Base-by-base conservation (phyloP, 2,797 vertebrate species). In the Arctocebus calabarensis region DNA sequence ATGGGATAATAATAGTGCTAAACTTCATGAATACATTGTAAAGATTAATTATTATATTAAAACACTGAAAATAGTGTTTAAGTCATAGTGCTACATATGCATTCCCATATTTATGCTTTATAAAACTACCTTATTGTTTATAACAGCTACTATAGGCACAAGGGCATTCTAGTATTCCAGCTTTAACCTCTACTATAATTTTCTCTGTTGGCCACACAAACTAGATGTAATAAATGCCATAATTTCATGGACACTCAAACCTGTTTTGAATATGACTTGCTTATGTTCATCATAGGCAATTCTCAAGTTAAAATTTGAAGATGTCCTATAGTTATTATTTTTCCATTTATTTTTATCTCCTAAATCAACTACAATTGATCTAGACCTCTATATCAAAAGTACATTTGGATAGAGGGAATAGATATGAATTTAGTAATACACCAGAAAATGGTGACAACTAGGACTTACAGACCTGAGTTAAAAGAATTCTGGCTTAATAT, bases 311-410 rank as follows among this genome's bases (percentile, higher is more conserved):
- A 86, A 88, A 95, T 62, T 86, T 90, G 74, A 92, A 71, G 13
- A 73, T 62, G 23, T n/a, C n/a, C 57, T 95, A 82, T 75, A 85
- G 12, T 66, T 92, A n/a, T 79, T 55, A 92, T 68, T 95, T 84
- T 55, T 78, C 23, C 64, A 84, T 70, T 92, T 95, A 64, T 71
- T 92, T 84, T 92, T 84, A 88, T 82, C 57, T 94, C 66, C 66
- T 5, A 73, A 95, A 95, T 68, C 29, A 48, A 66, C 22, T 64
- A 32, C 84, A 83, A 91, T 59, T 94, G 74, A 78, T 37, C 19
- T 68, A 94, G 61, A 78, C 77, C 32, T 64, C n/a, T 37, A 74
- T 7, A 94, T 8, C 40, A 70, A 89, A 88, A 89, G 22, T 59
- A 93, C 29, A 87, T 34, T 43, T 66, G 10, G 34, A 87, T 78